Evolutionary conservation across 2,113 vertebrate species (phyloP), one percentile per base, ranked within the genome.

Genomic region (Toxotes chatareus): DNA sequence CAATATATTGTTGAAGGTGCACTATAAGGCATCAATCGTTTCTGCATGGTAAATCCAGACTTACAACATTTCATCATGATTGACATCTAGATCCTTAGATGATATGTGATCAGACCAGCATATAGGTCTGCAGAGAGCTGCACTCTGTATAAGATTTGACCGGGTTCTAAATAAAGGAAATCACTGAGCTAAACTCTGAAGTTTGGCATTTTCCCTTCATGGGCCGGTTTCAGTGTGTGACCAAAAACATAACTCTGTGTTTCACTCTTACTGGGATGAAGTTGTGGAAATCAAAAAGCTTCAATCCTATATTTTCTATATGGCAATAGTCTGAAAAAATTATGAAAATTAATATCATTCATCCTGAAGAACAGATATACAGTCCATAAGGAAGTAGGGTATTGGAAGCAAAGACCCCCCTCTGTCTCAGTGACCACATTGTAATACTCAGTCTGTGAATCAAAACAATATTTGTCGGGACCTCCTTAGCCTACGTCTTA

Each of bases 401-500:
- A 17, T n/a, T 14, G 10, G 11, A 72, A 61, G 17, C 11, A 47
- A 10, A 66, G 49, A 65, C 23, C 0, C 19, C 13, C n/a, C 34
- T 32, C 40, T 9, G 14, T 47, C 16, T 16, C 21, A 59, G 36
- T 31, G 46, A 19, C 19, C 13, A 21, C 21, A 55, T 1, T 47
- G 23, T 53, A 83, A 73, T 38, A 62, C 27, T 66, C 51, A 55
- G 2, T 68, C 36, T 34, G 56, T 67, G 27, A 64, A 73, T 44
- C 44, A 71, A 66, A 79, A 74, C 75, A 73, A 36, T 68, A 47
- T 64, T 42, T 47, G 9, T 31, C 21, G 0, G 55, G 32, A 55
- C 23, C 76, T 79, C 53, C 46, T 65, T 19, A 32, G 13, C 23
- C 80, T 67, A 47, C n/a, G 9, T 57, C 59, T 63, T 84, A 86